These are phyloP conservation scores for Pachymerium ferrugineum DNA, from an alignment of 2,888 invertebrate genomes.

Conservation along the genomic window DNA sequence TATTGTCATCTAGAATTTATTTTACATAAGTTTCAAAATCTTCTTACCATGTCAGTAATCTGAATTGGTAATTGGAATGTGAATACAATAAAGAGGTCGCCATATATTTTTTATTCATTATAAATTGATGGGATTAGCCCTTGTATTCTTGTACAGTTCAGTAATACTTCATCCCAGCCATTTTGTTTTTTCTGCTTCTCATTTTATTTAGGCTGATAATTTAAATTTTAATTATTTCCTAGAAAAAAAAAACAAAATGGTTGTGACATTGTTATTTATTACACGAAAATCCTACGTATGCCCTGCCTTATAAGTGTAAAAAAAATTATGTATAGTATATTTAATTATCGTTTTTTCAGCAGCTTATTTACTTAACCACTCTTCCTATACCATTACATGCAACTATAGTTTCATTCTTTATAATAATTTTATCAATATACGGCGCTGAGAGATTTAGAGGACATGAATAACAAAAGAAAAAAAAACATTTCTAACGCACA, in stretches of 20 bases:
- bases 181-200: not conserved
- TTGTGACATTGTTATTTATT: conserved; percentile 1
- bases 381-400: too few species aligned
- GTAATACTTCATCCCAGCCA: not conserved
- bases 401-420: too few species aligned
- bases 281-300: not conserved
- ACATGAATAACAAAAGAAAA: too few species aligned
- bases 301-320: conserved; percentile 14
- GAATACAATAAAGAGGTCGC: not conserved
- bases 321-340: not conserved
- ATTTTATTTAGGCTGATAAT: not conserved
- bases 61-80: not conserved
- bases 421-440: too few species aligned
- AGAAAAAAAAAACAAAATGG: not conserved
- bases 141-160: not conserved
- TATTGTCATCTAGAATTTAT: not conserved
- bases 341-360: not conserved
- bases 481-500: too few species aligned
- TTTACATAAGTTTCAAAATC: not conserved
- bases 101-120: not conserved
- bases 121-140: not conserved
- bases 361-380: conserved; percentile 5
- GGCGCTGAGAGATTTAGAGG: too few species aligned
- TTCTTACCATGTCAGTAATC: not conserved
- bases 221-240: not conserved